Conservation (phyloP, 1,140 invertebrate genomes). For the Pseudoatta argentina region DNA sequence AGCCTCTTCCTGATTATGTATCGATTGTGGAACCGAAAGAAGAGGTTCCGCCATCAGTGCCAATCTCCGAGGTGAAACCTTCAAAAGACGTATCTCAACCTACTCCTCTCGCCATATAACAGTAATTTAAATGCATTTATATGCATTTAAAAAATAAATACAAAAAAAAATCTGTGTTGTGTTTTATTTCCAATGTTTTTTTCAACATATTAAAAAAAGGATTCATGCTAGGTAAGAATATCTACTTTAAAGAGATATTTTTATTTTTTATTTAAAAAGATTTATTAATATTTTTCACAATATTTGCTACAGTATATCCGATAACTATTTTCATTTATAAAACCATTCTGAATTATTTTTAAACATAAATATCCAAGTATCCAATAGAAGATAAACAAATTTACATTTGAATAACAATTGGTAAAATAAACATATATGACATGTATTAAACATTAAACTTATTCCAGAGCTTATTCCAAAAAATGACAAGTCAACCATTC, state of each 20-base stretch:
- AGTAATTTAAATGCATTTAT: constrained; percentile 31
- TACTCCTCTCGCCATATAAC: constrained; percentile 75
- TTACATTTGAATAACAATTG: constrained; percentile 4
- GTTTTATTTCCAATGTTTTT: background rate
- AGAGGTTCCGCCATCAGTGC: constrained; percentile 89
- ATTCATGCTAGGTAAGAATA: background rate
- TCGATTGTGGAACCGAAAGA: constrained; percentile 98
- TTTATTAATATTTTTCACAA: constrained; percentile 34
- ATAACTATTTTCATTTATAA: constrained; percentile 41
- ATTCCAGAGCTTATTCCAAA: constrained; percentile 25
- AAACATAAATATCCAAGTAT: constrained; percentile 22
- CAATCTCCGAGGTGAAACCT: constrained; percentile 89
- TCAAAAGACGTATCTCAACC: constrained; percentile 83
- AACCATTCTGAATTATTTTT: constrained; percentile 30
- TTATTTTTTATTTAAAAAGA: constrained; percentile 58
- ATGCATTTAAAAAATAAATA: constrained; percentile 63
- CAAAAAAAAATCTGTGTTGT: constrained; percentile 23
- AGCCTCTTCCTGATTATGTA: constrained; percentile 98
- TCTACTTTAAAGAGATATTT: background rate
- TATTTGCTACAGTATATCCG: background rate
- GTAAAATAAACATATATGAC: constrained; percentile 17
- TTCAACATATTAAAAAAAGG: background rate
- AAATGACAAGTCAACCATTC: background rate
- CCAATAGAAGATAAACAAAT: background rate
- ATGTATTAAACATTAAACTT: constrained; percentile 38